Conservation (phyloP, 2,888 invertebrate genomes). For the Limnephilus auricula region DNA sequence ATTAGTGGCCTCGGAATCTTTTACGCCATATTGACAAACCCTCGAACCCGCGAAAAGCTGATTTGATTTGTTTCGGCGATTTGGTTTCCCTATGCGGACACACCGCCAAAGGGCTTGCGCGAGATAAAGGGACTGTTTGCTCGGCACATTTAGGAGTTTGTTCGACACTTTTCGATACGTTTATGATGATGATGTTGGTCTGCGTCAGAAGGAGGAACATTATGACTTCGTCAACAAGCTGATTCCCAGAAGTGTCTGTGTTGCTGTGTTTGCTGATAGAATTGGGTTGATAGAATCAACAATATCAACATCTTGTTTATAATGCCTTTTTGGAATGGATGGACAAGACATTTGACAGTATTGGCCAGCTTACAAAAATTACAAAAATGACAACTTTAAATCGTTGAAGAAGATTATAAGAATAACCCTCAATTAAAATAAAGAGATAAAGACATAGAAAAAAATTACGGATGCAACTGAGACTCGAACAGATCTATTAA, state of each 20-base stretch:
- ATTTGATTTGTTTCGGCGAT: slow-evolving; percentile 56
- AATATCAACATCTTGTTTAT: neutral
- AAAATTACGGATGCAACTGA: too few relatives aligned
- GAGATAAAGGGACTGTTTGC: slow-evolving; percentile 42
- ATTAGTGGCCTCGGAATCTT: slow-evolving; percentile 41
- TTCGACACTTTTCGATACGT: slow-evolving; percentile 18
- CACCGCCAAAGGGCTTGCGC: slow-evolving; percentile 10
- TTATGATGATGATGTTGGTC: slow-evolving; percentile 14
- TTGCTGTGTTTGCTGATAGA: neutral
- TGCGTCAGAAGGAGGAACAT: slow-evolving; percentile 50
- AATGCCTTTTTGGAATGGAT: neutral
- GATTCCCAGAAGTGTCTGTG: slow-evolving; percentile 18
- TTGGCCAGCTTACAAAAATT: neutral
- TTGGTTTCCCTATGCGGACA: slow-evolving; percentile 12
- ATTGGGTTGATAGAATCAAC: neutral
- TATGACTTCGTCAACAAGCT: slow-evolving; percentile 40
- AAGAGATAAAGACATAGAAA: too few relatives aligned
- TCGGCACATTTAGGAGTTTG: slow-evolving; percentile 35
- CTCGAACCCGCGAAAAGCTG: slow-evolving; percentile 52
- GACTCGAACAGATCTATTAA: too few relatives aligned
- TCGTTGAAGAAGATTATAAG: too few relatives aligned
- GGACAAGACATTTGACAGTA: neutral
- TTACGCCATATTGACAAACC: slow-evolving; percentile 52
- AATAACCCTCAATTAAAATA: too few relatives aligned
- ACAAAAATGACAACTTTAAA: neutral